Base-by-base conservation (phyloP, 2,888 invertebrate species). In the Erebia aethiops region DNA sequence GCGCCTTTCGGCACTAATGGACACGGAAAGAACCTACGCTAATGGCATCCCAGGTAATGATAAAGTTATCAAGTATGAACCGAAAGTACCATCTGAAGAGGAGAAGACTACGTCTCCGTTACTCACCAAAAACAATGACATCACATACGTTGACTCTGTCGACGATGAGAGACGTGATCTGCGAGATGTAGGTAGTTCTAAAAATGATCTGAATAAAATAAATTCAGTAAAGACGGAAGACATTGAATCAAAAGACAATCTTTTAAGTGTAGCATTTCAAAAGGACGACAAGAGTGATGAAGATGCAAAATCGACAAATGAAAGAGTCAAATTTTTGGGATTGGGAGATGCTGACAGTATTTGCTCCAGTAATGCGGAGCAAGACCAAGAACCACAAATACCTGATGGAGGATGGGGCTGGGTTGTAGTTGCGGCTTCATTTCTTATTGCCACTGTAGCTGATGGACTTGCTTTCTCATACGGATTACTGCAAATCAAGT, bases 391-490 rank as follows among this genome's bases (percentile, higher is more conserved):
- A 57, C 95, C 95, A 0, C 95, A 95, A 75, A 95, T 96, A 70
- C 97, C 97, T 0, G 97, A 97, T 81, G 97, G 97, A n/a, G 97
- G 97, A 43, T 98, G 97, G 96, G 98, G 98, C 43, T 98, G 98
- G 98, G 95, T 98, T 74, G 97, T 99, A 0, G 98, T 99, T 0
- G 92, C 96, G 16, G 96, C 98, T 2, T 97, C 98, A 0, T 95
- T 99, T 77, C 90, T 98, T 51, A 95, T 98, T 21, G 98, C 98
- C 61, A 95, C 98, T 81, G 96, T 99, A 52, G 97, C 98, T 63
- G 99, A 99, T 86, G 99, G 99, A 0, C 95, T 98, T 57, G 97
- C 98, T 54, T 98, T 98, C 88, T 98, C 98, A 1, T 98, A 98
- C 83, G 99, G 99, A 1, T 93, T 98, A 54, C 94, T 99, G 62